Conservation (phyloP, 2,888 invertebrate genomes). For the Dromius quadrimaculatus region DNA sequence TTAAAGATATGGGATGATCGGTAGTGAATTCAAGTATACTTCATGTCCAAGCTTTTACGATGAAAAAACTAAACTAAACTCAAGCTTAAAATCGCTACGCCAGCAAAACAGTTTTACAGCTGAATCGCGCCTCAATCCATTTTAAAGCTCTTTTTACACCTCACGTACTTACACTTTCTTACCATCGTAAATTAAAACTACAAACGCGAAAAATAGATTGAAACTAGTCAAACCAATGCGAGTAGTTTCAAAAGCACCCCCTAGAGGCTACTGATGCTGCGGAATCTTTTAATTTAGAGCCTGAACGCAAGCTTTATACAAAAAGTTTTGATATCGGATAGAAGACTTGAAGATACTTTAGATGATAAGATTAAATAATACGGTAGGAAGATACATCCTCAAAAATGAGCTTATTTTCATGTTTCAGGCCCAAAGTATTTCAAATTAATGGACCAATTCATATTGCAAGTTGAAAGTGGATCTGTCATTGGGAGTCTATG, state of each 20-base stretch:
- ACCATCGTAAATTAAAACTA: slow-evolving; percentile 44
- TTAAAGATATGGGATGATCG: no score
- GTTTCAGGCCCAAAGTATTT: slow-evolving; percentile 4
- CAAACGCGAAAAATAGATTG: slow-evolving; percentile 12
- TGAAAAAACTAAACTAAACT: no score
- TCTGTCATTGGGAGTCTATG: no score
- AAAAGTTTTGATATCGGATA: slow-evolving; percentile 43
- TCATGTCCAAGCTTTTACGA: no score
- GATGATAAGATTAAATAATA: slow-evolving; percentile 17
- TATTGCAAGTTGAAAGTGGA: no score
- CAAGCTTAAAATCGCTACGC: no score
- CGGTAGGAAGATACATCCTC: slow-evolving; percentile 16
- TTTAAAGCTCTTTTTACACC: slow-evolving; percentile 36
- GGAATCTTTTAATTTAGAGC: slow-evolving; percentile 40
- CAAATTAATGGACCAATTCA: no score
- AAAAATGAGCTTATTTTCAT: slow-evolving; percentile 17
- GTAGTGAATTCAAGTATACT: no score
- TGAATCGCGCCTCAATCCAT: neutral
- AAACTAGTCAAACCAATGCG: slow-evolving; percentile 22
- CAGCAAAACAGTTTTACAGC: no score
- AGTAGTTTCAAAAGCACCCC: slow-evolving; percentile 23
- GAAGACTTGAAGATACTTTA: neutral
- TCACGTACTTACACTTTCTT: slow-evolving; percentile 11
- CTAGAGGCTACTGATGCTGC: slow-evolving; percentile 9
- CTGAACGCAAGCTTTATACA: slow-evolving; percentile 20